Conservation (phyloP, 2,113 vertebrate species). For the Lota lota region DNA sequence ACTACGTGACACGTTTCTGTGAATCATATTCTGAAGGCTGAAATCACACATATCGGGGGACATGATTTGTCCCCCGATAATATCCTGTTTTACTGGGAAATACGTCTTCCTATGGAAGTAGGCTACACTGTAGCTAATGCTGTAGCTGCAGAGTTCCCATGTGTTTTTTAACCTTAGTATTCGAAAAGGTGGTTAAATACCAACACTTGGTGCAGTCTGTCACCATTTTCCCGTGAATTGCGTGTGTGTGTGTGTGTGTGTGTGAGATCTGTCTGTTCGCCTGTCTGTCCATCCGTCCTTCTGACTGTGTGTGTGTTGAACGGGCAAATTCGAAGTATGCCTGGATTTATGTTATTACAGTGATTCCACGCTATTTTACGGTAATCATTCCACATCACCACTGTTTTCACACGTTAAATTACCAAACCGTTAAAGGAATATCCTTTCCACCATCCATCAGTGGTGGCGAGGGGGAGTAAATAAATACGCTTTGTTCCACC, state of each 20-base stretch:
- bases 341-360: neutral
- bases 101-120: too few relatives aligned
- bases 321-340: neutral
- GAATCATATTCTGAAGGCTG: too few relatives aligned
- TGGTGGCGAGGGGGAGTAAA: neutral
- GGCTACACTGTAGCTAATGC: too few relatives aligned
- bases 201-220: conserved; percentile 10
- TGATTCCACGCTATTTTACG: conserved; percentile 1
- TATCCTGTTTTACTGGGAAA: too few relatives aligned
- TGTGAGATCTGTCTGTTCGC: conserved; percentile 5
- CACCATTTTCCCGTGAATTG: neutral
- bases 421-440: conserved; percentile 6
- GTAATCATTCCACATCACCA: conserved; percentile 1
- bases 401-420: conserved; percentile 21
- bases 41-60: too few relatives aligned
- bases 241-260: conserved; percentile 3
- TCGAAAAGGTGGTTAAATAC: too few relatives aligned
- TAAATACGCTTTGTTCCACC: too few relatives aligned
- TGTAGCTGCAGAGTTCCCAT: too few relatives aligned
- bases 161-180: too few relatives aligned
- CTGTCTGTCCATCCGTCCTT: too few relatives aligned
- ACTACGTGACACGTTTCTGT: too few relatives aligned
- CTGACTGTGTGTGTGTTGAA: conserved; percentile 2
- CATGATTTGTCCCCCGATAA: too few relatives aligned
- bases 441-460: neutral